These are phyloP conservation scores for Cyprinodon tularosa DNA, from an alignment of 2,113 vertebrate genomes.

Conservation along the genomic window DNA sequence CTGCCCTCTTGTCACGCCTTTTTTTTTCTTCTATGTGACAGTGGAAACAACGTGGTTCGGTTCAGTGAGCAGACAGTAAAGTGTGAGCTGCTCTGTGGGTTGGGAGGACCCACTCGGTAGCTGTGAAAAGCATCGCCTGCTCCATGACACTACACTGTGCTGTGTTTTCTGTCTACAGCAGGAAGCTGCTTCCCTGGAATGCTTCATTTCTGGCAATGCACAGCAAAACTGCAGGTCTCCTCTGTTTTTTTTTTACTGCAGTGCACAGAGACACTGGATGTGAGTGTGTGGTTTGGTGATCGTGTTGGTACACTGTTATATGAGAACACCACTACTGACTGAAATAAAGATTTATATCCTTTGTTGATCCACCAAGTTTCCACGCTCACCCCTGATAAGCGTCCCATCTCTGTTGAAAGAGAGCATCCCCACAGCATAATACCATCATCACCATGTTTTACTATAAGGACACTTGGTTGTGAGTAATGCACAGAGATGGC, in stretches of 20 bases:
- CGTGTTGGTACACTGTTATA: background rate
- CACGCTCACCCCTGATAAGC: too few relatives aligned
- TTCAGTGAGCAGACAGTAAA: constrained; percentile 52
- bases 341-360: too few relatives aligned
- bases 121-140: constrained; percentile 42
- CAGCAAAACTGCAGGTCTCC: constrained; percentile 42
- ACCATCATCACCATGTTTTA: background rate
- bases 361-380: too few relatives aligned
- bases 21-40: constrained; percentile 30
- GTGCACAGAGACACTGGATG: constrained; percentile 42
- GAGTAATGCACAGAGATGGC: too few relatives aligned
- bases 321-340: background rate
- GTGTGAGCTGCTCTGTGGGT: constrained; percentile 44
- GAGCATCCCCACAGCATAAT: background rate
- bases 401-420: too few relatives aligned
- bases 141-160: constrained; percentile 26
- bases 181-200: constrained; percentile 26
- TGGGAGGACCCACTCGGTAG: constrained; percentile 13
- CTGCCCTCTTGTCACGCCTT: background rate
- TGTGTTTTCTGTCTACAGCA: constrained; percentile 49
- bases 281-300: constrained; percentile 4
- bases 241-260: constrained; percentile 22
- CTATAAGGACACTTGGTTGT: background rate
- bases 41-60: constrained; percentile 45
- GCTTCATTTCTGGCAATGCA: constrained; percentile 12